Conservation (phyloP, 1,140 invertebrate genomes). For the Cydia fagiglandana region DNA sequence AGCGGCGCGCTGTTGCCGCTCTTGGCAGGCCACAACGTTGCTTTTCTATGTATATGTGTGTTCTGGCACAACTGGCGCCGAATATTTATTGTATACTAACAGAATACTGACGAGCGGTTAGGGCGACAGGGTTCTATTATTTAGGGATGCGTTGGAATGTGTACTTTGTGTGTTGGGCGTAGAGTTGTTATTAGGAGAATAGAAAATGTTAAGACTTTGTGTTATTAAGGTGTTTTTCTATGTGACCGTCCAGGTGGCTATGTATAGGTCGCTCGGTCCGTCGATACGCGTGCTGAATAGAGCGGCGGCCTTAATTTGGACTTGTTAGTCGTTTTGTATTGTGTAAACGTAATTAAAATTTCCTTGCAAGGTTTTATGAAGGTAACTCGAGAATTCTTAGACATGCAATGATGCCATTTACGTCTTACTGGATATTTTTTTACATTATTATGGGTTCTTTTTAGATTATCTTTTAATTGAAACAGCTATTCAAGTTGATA, state of each 20-base stretch:
- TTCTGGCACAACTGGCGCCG: slow-evolving; percentile 74
- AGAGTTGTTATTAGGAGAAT: slow-evolving; percentile 51
- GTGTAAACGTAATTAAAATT: slow-evolving; percentile 56
- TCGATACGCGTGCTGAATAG: slow-evolving; percentile 63
- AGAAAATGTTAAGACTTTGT: slow-evolving; percentile 51
- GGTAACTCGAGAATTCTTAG: slow-evolving; percentile 44
- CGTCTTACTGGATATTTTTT: not conserved
- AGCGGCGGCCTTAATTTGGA: slow-evolving; percentile 62
- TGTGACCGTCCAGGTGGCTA: slow-evolving; percentile 78
- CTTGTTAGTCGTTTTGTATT: slow-evolving; percentile 48
- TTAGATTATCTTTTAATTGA: slow-evolving; percentile 5
- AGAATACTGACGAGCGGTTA: slow-evolving; percentile 72
- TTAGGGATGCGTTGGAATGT: slow-evolving; percentile 41
- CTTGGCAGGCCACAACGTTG: slow-evolving; percentile 60
- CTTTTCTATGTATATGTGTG: slow-evolving; percentile 76
- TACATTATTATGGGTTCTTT: not conserved
- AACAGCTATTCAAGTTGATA: not conserved
- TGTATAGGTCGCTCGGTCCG: slow-evolving; percentile 70
- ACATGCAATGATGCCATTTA: slow-evolving; percentile 37
- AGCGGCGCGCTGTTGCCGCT: slow-evolving; percentile 71
- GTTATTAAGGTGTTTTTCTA: slow-evolving; percentile 61
- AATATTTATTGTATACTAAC: slow-evolving; percentile 79
- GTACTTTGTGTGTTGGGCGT: slow-evolving; percentile 48
- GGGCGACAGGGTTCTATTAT: slow-evolving; percentile 68
- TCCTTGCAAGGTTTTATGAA: slow-evolving; percentile 56